These are phyloP conservation scores for Novumbra hubbsi DNA, from an alignment of 2,797 vertebrate species.

Conservation along the genomic window DNA sequence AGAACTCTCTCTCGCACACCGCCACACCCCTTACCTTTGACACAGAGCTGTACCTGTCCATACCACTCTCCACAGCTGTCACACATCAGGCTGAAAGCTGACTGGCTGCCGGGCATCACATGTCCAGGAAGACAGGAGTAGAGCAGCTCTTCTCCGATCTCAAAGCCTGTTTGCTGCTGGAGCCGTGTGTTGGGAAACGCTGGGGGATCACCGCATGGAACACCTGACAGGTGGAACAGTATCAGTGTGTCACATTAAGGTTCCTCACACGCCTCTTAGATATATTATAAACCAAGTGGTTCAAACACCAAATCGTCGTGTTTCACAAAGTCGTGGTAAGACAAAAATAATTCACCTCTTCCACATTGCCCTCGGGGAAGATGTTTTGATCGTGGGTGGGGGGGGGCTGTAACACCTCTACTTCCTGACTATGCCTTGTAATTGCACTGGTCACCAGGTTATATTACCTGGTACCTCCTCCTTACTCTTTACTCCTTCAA, in stretches of 20 bases:
- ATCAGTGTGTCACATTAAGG: not conserved
- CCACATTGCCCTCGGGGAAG: no score
- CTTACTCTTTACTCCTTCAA: no score
- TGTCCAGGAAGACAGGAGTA: conserved; percentile 84
- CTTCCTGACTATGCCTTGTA: no score
- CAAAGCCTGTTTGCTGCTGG: conserved; percentile 82
- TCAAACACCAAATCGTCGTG: no score
- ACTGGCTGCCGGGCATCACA: conserved; percentile 72
- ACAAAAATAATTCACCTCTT: no score
- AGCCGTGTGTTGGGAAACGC: conserved; percentile 87
- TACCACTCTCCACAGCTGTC: conserved; percentile 97
- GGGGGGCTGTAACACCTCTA: no score
- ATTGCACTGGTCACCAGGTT: no score
- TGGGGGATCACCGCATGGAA: conserved; percentile 87
- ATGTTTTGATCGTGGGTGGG: no score
- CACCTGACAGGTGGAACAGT: conserved; percentile 65
- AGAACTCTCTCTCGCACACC: conserved; percentile 33
- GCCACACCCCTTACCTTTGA: conserved; percentile 79
- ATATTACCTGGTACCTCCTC: no score
- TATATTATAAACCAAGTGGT: not conserved
- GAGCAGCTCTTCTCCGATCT: conserved; percentile 90
- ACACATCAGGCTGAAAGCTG: conserved; percentile 86
- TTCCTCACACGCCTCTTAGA: not conserved
- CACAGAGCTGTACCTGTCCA: conserved; percentile 86
- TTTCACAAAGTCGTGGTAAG: no score